Evolutionary conservation across 2,113 vertebrate species (phyloP), one percentile per base, ranked within the genome.

Genomic region (Rhineura floridana): DNA sequence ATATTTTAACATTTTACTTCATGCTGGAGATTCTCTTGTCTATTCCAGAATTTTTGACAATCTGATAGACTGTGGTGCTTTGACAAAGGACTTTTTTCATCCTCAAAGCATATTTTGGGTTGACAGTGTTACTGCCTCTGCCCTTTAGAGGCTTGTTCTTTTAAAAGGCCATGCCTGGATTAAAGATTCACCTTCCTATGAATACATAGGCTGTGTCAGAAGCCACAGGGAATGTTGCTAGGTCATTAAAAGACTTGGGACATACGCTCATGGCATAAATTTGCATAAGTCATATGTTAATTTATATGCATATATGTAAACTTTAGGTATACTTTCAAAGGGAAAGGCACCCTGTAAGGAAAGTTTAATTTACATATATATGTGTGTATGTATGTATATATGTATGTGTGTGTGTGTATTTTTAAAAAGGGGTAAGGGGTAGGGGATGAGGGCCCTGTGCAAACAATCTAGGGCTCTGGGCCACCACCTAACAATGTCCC

Each of bases 41-140:
- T 90, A 8, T 88, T 33, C 59, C 28, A 89, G 48, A 76, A 23
- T 59, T 28, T 75, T 90, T 76, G 93, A 89, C 46, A 89, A 44
- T 84, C 25, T 44, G 73, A 17, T 88, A 17, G 23, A 55, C 70
- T 90, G 25, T 23, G 87, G 39, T 67, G 23, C 36, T 87, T 72
- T 90, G 89, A 82, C 6, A 91, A 91, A 42, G 62, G 21, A 17
- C 81, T 13, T 21, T 28, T 4, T 92, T 91, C 65, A 86, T 62
- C n/a, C 12, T 72, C 8, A 84, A 87, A 78, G 50, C 9, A 59
- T 76, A 84, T 25, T 65, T 21, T 44, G 88, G 83, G 48, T 3
- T 1, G 3, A 90, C 44, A 46, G 0, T 70, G 59, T 89, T 87
- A 65, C 85, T 82, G 39, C 28, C 50, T 90, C 52, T 70, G 0